A percentile compares a stretch with the other conserved stretches of the same genome.
Conservation (phyloP, 2,888 invertebrate genomes). For the Neoaliturus tenellus region DNA sequence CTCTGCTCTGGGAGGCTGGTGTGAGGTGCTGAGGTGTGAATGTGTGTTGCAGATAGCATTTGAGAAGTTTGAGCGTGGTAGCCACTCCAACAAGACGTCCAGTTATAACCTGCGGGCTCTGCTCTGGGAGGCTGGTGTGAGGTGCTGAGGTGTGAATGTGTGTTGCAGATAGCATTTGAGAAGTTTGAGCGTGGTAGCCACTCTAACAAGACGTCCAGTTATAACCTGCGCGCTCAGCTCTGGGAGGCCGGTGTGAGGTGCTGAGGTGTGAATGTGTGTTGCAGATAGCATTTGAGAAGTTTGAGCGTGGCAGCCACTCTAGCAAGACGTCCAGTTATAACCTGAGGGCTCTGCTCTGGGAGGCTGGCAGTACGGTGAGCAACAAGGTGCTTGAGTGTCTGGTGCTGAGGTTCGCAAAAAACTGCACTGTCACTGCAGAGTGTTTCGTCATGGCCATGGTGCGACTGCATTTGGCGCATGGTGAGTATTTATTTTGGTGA, state of each 20-base stretch:
- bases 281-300: slow-evolving; percentile 78
- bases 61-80: slow-evolving; percentile 76
- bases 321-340: slow-evolving; percentile 80
- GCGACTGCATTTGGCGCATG: slow-evolving; percentile 79
- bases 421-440: slow-evolving; percentile 76
- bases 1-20: slow-evolving; percentile 83
- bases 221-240: slow-evolving; percentile 79
- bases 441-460: slow-evolving; percentile 81
- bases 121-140: slow-evolving; percentile 83
- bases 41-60: slow-evolving; percentile 75
- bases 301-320: slow-evolving; percentile 74
- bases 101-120: slow-evolving; percentile 80
- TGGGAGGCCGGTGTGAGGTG: slow-evolving; percentile 83
- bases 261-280: slow-evolving; percentile 75
- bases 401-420: slow-evolving; percentile 80
- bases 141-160: slow-evolving; percentile 79
- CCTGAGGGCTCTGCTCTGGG: slow-evolving; percentile 80
- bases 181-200: slow-evolving; percentile 76
- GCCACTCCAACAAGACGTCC: slow-evolving; percentile 76
- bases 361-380: slow-evolving; percentile 82
- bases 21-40: slow-evolving; percentile 81
- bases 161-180: slow-evolving; percentile 76
- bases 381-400: slow-evolving; percentile 86
- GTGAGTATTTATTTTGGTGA: too few relatives aligned
- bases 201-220: slow-evolving; percentile 78